Evolutionary conservation across 1,140 invertebrate species (phyloP), one percentile per base, ranked within the genome.

Genomic region (Chironomus striatipennis): DNA sequence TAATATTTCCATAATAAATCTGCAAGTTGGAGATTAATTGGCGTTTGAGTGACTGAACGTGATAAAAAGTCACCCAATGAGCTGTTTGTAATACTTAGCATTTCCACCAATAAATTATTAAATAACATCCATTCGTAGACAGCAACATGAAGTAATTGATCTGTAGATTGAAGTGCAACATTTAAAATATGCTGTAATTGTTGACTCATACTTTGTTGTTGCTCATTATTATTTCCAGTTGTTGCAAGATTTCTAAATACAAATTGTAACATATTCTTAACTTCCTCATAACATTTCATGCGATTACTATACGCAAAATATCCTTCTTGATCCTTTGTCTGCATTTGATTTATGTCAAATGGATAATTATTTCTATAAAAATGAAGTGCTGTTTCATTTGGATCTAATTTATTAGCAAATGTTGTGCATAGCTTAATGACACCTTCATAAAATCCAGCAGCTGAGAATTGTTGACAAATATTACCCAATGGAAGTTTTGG

Each of bases 1-100:
- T 98, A 97, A 81, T 93, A 97, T 81, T 96, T 96, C 97, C 97
- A 98, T 15, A 98, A 83, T 74, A 99, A 85, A 82, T 98, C 95
- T 70, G 94, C 87, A 6, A 93, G 86, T 73, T 87, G 86, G 0
- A 90, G 82, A 75, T 87, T 85, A 20, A 87, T 84, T 3, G 83
- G 81, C 74, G 85, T 83, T 65, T 83, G 80, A 64, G 83, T 79
- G 1, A 86, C 83, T 75, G 86, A 85, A 34, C 89, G 86, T 73
- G 90, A 88, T 12, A 97, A 81, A 79, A 93, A 97, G 47, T 88
- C 86, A 79, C 96, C 93, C 64, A 97, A 84, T 6, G 91, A 93
- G n/a, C 91, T 87, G 74, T 93, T 90, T 65, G 88, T 84, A 77
- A 94, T 86, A 80, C 90, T 85, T 75, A 97, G 84, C 74, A 98